phyloP scores from a whole-genome alignment of 2,888 invertebrate species.

The Platypus cylindrus region DNA sequence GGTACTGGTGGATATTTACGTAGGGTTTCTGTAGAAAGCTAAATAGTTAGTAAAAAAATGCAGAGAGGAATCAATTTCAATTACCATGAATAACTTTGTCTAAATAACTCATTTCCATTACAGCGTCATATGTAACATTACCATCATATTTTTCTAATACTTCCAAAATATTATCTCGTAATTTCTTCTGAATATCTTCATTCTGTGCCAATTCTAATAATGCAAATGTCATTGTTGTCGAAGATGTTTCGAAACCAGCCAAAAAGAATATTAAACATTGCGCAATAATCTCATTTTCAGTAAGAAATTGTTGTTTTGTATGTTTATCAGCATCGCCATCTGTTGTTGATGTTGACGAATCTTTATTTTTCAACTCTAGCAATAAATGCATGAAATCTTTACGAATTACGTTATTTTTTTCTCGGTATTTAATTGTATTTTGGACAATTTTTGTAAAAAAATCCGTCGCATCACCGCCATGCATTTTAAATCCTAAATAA shows the following conservation, averaged over 20 bases:
- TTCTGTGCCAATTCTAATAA: slow-evolving; percentile 17
- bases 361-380: slow-evolving; percentile 5
- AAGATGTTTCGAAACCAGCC: slow-evolving; percentile 21
- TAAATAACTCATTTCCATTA: slow-evolving; percentile 18
- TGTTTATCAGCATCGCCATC: background rate
- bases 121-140: slow-evolving; percentile 10
- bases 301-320: no score
- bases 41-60: background rate
- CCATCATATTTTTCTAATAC: slow-evolving; percentile 14
- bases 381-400: slow-evolving; percentile 10
- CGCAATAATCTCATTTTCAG: slow-evolving; percentile 25
- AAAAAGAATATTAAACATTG: slow-evolving; percentile 20
- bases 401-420: slow-evolving; percentile 3
- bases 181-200: slow-evolving; percentile 17
- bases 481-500: slow-evolving; percentile 2
- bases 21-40: slow-evolving; percentile 5
- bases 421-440: slow-evolving; percentile 7
- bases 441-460: slow-evolving; percentile 6
- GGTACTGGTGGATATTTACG: slow-evolving; percentile 7
- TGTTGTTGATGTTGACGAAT: background rate
- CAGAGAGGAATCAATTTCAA: background rate
- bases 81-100: slow-evolving; percentile 18
- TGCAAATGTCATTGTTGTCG: slow-evolving; percentile 20
- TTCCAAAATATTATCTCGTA: slow-evolving; percentile 14
- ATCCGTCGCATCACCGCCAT: slow-evolving; percentile 2